These are phyloP conservation scores for Pipra filicauda DNA, from an alignment of 2,113 vertebrate genomes.

Conservation along the genomic window DNA sequence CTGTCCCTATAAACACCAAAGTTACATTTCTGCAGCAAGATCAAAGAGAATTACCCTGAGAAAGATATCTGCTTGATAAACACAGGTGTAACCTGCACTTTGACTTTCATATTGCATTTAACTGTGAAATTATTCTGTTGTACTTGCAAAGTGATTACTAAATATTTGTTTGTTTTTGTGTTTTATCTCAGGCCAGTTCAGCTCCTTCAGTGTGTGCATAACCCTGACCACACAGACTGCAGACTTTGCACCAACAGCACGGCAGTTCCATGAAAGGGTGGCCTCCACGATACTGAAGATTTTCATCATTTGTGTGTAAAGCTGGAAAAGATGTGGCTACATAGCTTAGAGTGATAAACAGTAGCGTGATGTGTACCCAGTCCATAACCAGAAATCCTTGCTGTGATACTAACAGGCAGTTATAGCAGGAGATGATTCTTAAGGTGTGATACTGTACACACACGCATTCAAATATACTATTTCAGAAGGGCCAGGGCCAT, in stretches of 20 bases:
- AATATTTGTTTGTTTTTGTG: not conserved
- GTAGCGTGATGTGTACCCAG: not conserved
- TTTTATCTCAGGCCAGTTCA: constrained; percentile 74
- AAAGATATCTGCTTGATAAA: not conserved
- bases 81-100: not conserved
- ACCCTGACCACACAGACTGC: constrained; percentile 69
- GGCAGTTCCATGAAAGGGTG: not conserved
- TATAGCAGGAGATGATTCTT: not conserved
- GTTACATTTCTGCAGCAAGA: not conserved
- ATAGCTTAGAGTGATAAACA: not conserved
- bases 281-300: accelerated
- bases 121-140: not conserved
- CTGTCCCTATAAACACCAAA: not conserved
- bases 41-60: not conserved
- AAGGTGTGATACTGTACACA: not conserved
- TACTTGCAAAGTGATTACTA: not conserved
- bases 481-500: accelerated
- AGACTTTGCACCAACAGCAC: not conserved
- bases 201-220: constrained; percentile 80
- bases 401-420: not conserved
- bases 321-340: not conserved
- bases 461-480: not conserved
- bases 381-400: constrained; percentile 2
- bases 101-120: not conserved
- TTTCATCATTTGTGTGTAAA: not conserved